These are phyloP conservation scores for Petrolisthes manimaculis DNA, from an alignment of 2,888 invertebrate species.

Conservation along the genomic window DNA sequence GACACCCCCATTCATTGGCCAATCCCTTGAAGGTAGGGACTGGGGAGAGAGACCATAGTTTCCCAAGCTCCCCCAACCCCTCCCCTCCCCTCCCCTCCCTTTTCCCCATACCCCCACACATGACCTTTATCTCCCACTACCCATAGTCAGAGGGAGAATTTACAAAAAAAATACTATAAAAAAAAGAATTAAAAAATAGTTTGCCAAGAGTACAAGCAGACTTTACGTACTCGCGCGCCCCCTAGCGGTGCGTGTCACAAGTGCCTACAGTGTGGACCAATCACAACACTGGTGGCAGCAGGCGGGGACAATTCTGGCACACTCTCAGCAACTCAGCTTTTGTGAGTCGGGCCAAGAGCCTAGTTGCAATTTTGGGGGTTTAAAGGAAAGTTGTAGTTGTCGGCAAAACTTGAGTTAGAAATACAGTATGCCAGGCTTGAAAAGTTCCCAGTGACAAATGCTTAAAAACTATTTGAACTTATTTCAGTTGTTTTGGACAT, in stretches of 20 bases:
- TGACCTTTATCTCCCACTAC: not conserved
- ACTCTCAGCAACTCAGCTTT: constrained; percentile 10
- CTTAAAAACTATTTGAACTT: too few relatives aligned
- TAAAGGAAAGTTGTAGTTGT: too few relatives aligned
- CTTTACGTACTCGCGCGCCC: not conserved
- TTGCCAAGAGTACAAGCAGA: not conserved
- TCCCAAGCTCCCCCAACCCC: not conserved
- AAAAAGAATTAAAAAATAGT: not conserved
- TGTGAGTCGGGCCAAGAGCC: too few relatives aligned
- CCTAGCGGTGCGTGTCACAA: constrained; percentile 11
- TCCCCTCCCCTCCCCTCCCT: not conserved
- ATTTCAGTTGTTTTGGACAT: too few relatives aligned
- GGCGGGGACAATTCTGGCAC: constrained; percentile 19
- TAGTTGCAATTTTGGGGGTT: too few relatives aligned
- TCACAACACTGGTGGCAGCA: constrained; percentile 41
- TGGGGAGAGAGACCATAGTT: too few relatives aligned
- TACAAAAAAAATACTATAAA: not conserved
- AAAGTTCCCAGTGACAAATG: too few relatives aligned
- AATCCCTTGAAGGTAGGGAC: not conserved
- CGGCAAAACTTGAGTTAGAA: too few relatives aligned
- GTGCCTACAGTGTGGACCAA: constrained; percentile 46
- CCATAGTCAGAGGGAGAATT: not conserved
- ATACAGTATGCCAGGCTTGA: too few relatives aligned
- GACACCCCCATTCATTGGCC: not conserved
- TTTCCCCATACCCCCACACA: not conserved